Base-by-base conservation (phyloP, 2,113 vertebrate genomes). In the Pelusios castaneus region DNA sequence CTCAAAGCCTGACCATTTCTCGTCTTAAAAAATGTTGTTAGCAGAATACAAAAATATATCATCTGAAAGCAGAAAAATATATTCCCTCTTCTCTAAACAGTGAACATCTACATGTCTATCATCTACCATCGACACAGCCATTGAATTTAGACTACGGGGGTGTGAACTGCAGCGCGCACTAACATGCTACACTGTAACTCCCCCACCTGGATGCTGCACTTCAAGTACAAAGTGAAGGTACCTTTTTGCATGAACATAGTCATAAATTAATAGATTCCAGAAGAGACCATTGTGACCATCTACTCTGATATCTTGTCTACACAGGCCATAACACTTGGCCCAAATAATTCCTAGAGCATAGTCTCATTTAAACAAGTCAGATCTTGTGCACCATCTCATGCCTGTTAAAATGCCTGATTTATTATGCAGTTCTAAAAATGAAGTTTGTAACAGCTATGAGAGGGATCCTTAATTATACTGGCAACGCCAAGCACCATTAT, bases 11-110 rank as follows among this genome's bases (percentile, higher is more conserved):
- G 63, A 22, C n/a, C n/a, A 19, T 81, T 90, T 87, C 3, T 24
- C 77, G 77, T 6, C 5, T 4, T 45, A 79, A 3, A 22, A 38
- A 83, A 19, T 70, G 76, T 5, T 38, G 67, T 82, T 49, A 76
- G 22, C 77, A 78, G 55, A 79, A 85, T 92, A 75, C 24, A 14
- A 24, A 14, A 43, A 51, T 67, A 47, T 41, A 82, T 56, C 4
- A 27, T 24, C 0, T 0, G 22, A 21, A 80, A 80, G 21, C 25
- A 0, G 0, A 24, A 38, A 34, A 85, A 70, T 73, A 29, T 17
- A 12, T 34, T 19, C 19, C 19, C n/a, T 22, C 8, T 70, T 70
- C n/a, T 38, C 19, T 70, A 70, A 19, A n/a, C 14, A 67, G 34
- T n/a, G 60, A 67, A 67, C 2, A 7, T 67, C 14, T n/a, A 9